Evolutionary conservation across 2,797 vertebrate species (phyloP).

Genomic region (Sphaeramia orbicularis): DNA sequence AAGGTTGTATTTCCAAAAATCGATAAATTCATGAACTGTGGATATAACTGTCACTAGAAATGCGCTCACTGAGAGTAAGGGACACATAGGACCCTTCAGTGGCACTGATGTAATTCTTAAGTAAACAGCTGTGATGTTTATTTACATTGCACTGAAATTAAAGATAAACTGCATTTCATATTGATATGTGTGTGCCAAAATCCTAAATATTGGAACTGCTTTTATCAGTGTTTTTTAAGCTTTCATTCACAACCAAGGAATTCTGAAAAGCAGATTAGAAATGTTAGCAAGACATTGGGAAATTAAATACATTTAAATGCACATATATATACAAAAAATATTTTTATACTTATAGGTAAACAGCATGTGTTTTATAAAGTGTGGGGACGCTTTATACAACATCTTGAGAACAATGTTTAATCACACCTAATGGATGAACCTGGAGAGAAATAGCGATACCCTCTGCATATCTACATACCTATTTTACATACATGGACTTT

Average conservation of each 20-base stretch:
- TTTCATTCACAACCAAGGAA: not conserved
- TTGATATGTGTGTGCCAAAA: not conserved
- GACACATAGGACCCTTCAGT: not conserved
- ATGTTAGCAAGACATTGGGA: not conserved
- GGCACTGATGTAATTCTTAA: not conserved
- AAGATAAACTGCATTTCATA: too few relatives aligned
- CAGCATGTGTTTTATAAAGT: too few relatives aligned
- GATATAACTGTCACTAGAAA: not conserved
- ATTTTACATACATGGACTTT: too few relatives aligned
- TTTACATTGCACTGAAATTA: not conserved
- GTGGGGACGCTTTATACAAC: too few relatives aligned
- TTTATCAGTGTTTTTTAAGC: not conserved
- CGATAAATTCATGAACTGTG: not conserved
- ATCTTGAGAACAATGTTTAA: too few relatives aligned
- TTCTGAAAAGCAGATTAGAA: not conserved
- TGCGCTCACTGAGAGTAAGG: not conserved
- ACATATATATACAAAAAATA: too few relatives aligned
- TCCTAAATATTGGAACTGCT: not conserved
- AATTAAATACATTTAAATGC: too few relatives aligned
- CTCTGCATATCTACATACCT: too few relatives aligned
- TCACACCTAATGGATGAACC: too few relatives aligned
- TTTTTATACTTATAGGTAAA: too few relatives aligned
- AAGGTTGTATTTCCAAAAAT: not conserved
- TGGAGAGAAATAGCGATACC: too few relatives aligned
- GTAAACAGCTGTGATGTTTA: not conserved